phyloP scores from a whole-genome alignment of 2,888 invertebrate species.

The Epistrophella euchroma region DNA sequence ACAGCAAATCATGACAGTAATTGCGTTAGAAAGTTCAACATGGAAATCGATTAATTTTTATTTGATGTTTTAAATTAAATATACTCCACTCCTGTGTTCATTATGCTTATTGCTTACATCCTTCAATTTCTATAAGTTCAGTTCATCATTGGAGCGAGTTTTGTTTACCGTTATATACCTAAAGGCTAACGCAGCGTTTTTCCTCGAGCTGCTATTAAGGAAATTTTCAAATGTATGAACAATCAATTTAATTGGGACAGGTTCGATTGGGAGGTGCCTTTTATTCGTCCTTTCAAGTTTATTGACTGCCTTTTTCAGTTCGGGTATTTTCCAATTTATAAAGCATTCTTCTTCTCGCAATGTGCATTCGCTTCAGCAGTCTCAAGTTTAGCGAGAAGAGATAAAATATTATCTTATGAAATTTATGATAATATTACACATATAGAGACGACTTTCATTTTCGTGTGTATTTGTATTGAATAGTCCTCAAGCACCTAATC shows the following conservation, averaged over 20 bases:
- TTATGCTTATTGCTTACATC: neutral
- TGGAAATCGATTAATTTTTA: slow-evolving; percentile 10
- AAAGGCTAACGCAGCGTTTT: neutral
- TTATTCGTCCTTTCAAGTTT: slow-evolving; percentile 3
- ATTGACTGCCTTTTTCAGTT: slow-evolving; percentile 17
- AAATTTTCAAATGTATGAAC: slow-evolving; percentile 14
- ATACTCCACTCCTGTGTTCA: no score
- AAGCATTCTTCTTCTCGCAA: neutral
- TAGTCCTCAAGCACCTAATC: neutral
- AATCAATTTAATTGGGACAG: slow-evolving; percentile 26
- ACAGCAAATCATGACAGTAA: slow-evolving; percentile 7
- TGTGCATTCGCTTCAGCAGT: slow-evolving; percentile 8
- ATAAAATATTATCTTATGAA: slow-evolving; percentile 1
- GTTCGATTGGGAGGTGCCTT: neutral
- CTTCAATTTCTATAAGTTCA: slow-evolving; percentile 1
- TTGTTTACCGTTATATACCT: neutral
- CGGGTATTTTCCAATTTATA: neutral
- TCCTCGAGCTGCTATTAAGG: neutral
- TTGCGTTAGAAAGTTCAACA: neutral
- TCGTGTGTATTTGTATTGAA: no score
- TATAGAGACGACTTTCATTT: neutral
- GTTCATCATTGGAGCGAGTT: neutral
- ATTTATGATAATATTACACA: neutral
- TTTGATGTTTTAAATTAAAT: slow-evolving; percentile 19
- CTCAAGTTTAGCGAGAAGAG: slow-evolving; percentile 1